phyloP scores from a whole-genome alignment of 1,140 invertebrate genomes.

The Bombus terrestris region DNA sequence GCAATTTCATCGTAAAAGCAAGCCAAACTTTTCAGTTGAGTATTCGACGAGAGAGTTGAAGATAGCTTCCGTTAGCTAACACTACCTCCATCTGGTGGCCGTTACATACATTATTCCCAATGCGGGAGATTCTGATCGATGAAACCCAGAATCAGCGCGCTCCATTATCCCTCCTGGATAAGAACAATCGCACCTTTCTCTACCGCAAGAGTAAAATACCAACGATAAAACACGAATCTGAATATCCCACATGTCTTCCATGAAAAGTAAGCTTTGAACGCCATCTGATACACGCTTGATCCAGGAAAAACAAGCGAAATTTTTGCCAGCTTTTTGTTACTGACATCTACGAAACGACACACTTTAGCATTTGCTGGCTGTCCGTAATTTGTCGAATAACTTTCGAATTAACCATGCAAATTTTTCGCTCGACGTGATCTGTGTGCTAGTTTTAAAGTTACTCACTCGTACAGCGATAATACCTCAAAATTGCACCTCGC shows the following conservation, averaged over 20 bases:
- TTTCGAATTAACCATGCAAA: not conserved
- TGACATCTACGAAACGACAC: not conserved
- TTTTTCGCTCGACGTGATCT: not conserved
- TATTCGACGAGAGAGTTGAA: not conserved
- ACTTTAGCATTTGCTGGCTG: not conserved
- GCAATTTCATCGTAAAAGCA: not conserved
- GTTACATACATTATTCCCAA: too few relatives aligned
- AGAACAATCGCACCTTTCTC: slow-evolving; percentile 8
- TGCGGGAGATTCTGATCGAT: slow-evolving; percentile 25
- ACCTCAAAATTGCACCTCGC: not conserved
- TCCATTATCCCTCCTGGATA: slow-evolving; percentile 6
- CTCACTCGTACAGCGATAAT: not conserved
- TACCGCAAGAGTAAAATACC: not conserved
- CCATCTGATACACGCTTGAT: not conserved
- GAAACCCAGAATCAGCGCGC: too few relatives aligned
- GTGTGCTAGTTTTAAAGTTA: not conserved
- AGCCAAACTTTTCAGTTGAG: not conserved
- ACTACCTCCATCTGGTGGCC: slow-evolving; percentile 3
- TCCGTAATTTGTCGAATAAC: not conserved
- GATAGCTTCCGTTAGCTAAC: not conserved
- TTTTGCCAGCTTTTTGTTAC: not conserved
- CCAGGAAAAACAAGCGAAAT: not conserved
- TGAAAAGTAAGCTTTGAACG: not conserved
- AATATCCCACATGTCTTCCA: not conserved
- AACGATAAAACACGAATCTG: not conserved